Conservation (phyloP, 2,113 vertebrate genomes). For the Onychostruthus taczanowskii region DNA sequence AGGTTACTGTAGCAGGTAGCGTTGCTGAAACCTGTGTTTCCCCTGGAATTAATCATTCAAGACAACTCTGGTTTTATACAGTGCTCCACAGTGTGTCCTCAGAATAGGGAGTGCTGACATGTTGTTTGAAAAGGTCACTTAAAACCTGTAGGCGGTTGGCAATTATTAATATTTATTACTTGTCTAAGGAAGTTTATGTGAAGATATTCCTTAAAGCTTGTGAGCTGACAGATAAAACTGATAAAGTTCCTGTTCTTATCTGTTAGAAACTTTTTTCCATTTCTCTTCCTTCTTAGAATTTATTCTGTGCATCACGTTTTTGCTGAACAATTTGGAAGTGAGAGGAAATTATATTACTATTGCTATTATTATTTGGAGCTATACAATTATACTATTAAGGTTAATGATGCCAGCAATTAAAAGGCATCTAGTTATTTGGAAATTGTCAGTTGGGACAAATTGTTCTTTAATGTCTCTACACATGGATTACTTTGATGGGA, state of each 20-base stretch:
- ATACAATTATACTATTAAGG: constrained; percentile 75
- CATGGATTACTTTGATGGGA: constrained; percentile 74
- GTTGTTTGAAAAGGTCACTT: constrained; percentile 69
- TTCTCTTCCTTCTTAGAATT: constrained; percentile 6
- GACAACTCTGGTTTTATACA: constrained; percentile 15
- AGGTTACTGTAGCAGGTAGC: constrained; percentile 43
- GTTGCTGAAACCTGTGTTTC: not conserved
- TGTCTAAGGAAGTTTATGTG: constrained; percentile 41
- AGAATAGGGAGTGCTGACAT: constrained; percentile 45
- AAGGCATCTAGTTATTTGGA: constrained; percentile 78
- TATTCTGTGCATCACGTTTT: constrained; percentile 14
- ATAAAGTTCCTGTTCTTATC: constrained; percentile 56
- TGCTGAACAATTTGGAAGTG: constrained; percentile 28
- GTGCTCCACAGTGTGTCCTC: constrained; percentile 15
- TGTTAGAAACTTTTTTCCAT: not conserved
- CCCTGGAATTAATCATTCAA: constrained; percentile 54
- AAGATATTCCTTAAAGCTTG: constrained; percentile 53
- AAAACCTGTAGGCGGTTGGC: constrained; percentile 53
- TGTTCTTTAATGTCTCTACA: constrained; percentile 73
- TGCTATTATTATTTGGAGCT: constrained; percentile 65
- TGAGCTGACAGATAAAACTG: constrained; percentile 54
- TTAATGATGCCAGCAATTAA: constrained; percentile 85
- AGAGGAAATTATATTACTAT: constrained; percentile 53
- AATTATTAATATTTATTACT: constrained; percentile 76
- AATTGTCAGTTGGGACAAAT: constrained; percentile 76